A percentile compares a stretch with the other conserved stretches of the same genome.
Evolutionary conservation across 2,113 vertebrate species (phyloP).

Genomic region (Apodemus speciosus): DNA sequence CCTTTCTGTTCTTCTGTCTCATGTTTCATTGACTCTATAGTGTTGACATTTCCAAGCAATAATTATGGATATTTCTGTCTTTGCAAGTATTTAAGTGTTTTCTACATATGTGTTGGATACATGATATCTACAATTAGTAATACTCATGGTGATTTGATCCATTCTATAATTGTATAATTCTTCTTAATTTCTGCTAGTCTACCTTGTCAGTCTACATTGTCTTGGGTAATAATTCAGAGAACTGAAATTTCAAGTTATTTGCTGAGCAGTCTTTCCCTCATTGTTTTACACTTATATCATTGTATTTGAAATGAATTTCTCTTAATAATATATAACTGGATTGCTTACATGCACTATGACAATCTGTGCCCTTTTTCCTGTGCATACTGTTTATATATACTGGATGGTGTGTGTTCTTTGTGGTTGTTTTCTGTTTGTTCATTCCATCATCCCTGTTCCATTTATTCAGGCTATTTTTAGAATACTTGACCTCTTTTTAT

Average conservation of each 20-base stretch:
- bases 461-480: not conserved
- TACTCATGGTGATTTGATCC: not conserved
- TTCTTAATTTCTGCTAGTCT: not conserved
- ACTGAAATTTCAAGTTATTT: not conserved
- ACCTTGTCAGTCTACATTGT: not conserved
- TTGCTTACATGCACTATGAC: not conserved
- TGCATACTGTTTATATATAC: not conserved
- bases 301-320: not conserved
- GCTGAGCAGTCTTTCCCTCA: not conserved
- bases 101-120: not conserved
- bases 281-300: not conserved
- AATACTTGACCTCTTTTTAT: constrained; percentile 10
- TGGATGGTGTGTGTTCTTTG: not conserved
- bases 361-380: not conserved
- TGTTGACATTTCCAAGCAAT: not conserved
- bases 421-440: not conserved
- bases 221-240: not conserved
- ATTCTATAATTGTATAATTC: constrained; percentile 1
- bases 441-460: not conserved
- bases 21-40: not conserved
- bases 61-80: not conserved
- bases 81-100: not conserved
- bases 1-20: not conserved
- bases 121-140: not conserved
- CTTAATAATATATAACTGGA: not conserved